These are phyloP conservation scores for Synanthedon tipuliformis DNA, from an alignment of 2,888 invertebrate species.

Conservation along the genomic window DNA sequence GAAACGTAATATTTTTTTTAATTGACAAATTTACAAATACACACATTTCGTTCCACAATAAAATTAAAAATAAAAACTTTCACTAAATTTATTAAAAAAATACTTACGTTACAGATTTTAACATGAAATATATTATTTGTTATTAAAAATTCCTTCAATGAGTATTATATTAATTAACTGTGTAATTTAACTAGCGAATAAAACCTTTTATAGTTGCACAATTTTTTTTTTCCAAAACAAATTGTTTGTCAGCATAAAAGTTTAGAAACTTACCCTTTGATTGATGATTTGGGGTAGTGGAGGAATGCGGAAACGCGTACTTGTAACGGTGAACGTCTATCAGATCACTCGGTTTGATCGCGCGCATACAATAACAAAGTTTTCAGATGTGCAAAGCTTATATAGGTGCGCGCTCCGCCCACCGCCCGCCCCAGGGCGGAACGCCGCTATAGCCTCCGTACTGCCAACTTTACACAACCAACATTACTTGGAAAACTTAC, in stretches of 20 bases:
- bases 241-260: neutral
- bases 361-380: slow-evolving; percentile 60
- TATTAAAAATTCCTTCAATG: no score
- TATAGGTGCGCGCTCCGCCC: slow-evolving; percentile 59
- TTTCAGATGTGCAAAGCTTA: slow-evolving; percentile 51
- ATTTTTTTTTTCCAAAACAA: slow-evolving; percentile 2
- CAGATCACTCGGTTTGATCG: slow-evolving; percentile 28
- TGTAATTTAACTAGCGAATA: neutral
- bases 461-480: slow-evolving; percentile 24
- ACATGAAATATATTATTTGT: no score
- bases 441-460: slow-evolving; percentile 23
- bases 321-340: slow-evolving; percentile 3
- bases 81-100: no score
- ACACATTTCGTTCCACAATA: no score
- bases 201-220: slow-evolving; percentile 1
- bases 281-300: slow-evolving; percentile 12
- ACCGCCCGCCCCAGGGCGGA: slow-evolving; percentile 51
- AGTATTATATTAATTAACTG: neutral
- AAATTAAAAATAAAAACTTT: no score
- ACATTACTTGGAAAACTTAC: slow-evolving; percentile 17
- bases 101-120: no score
- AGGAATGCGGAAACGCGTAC: slow-evolving; percentile 15
- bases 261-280: slow-evolving; percentile 15
- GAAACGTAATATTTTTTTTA: no score
- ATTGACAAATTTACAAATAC: no score